Evolutionary conservation across 2,888 invertebrate species (phyloP), one percentile per base, ranked within the genome.

Genomic region (Nebria salina): DNA sequence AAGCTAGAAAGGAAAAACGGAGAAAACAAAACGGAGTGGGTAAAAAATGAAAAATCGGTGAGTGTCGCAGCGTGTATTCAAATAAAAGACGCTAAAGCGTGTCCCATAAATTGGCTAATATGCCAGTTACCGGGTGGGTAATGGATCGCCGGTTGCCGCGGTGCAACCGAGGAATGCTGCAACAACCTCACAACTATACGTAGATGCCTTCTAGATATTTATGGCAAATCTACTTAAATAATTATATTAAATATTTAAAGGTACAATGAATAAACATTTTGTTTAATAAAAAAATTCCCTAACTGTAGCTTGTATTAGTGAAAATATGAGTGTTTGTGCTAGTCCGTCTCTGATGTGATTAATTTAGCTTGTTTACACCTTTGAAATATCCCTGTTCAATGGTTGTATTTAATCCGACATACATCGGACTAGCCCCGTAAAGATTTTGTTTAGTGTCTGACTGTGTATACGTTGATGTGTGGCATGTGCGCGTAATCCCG

Each of bases 281-380:
- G 20, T 20, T 20, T 20, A n/a, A n/a, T 20, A 20, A 20, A 20
- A 20, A 20, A 20, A 20, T 20, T 20, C 20, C 20, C 1, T 1
- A 20, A 20, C 20, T 20, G 20, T 20, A 1, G 20, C 20, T 20
- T 20, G 20, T 20, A 20, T 20, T 20, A 20, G 20, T 20, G 20
- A 20, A 20, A 20, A 20, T 20, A 20, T 20, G 20, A 20, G 20
- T 20, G 15, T 26, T 11, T 54, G 54, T n/a, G 77, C 64, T 15
- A 77, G n/a, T 34, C 64, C 77, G 64, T 13, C 34, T 34, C 77
- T 77, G 77, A 4, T n/a, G n/a, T n/a, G 43, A 64, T 77, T 77
- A 54, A 77, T 77, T 77, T 77, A 72, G 72, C 77, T 77, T 77
- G 77, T 77, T 77, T 77, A 77, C 77, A 77, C 72, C 77, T 77